Evolutionary conservation across 2,888 invertebrate genomes (phyloP), one percentile per base, ranked within the genome.

Genomic region (Dicranocentrus wangi): DNA sequence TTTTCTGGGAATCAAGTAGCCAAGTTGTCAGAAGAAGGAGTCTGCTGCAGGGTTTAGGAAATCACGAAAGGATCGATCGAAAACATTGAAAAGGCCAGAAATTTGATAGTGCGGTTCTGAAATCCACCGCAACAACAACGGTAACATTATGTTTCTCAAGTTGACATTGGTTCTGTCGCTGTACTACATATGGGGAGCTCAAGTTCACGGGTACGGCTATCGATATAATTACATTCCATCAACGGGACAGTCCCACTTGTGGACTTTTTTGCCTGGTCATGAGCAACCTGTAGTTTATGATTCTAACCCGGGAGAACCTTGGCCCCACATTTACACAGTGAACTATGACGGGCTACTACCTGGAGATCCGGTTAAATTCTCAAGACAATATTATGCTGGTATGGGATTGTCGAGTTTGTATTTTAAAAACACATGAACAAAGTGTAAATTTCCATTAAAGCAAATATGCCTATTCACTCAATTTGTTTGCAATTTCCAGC

Each of bases 181-280:
- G 27, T 80, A 25, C 25, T 72, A 68, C 60, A 13, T 10, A 19
- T 58, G 53, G n/a, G 53, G 60, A 47, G 23, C 47, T 66, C 15
- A 47, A 39, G 53, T 73, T 76, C 55, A 81, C 8, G 83, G 81
- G 27, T 83, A 60, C 23, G 83, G 83, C 1, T 83, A 83, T 65
- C 72, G 81, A 8, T 83, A 83, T 75, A 78, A 71, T 55, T 81
- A 65, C 55, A 70, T 81, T 28, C 69, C 66, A 0, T 63, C 43
- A 17, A 75, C 81, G 8, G 65, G 73, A 7, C 71, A 77, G 39
- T 65, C 83, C 13, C 63, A 65, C 25, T 61, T 83, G 19, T 83
- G 78, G 72, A 81, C 78, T 1, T 81, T 39, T 70, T 71, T 83
- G 19, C 83, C 83, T 28, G 83, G 83, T 43, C 69, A 72, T 10